Percentiles rank a stretch among this genome's conserved stretches.
Conservation (phyloP, 2,797 vertebrate species). For the Psittacula echo region DNA sequence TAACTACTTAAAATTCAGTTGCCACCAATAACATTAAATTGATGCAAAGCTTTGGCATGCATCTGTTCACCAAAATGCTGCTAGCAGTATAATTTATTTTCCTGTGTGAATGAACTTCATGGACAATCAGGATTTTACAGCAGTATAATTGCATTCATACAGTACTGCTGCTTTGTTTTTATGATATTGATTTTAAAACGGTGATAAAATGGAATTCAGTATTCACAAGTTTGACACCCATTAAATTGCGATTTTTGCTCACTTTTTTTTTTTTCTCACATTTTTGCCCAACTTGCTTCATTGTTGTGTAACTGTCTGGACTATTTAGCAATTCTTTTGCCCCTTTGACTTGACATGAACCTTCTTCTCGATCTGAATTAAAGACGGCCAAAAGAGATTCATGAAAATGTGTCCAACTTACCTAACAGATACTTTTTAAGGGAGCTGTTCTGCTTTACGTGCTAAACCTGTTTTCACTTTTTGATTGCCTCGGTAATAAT, state of each 20-base stretch:
- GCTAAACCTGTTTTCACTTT: not conserved
- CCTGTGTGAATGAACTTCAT: not conserved
- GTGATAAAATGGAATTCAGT: conserved; percentile 13
- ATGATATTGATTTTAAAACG: not conserved
- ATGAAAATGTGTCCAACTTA: not conserved
- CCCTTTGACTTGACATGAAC: not conserved
- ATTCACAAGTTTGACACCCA: not conserved
- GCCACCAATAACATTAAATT: not conserved
- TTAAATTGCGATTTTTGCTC: not conserved
- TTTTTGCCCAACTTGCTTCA: not conserved
- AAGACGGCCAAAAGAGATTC: not conserved
- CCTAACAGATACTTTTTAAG: not conserved
- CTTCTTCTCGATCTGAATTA: not conserved
- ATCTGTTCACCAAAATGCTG: not conserved
- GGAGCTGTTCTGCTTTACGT: not conserved
- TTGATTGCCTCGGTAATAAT: not conserved
- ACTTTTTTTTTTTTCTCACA: not conserved
- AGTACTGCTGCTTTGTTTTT: not conserved
- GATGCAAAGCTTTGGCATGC: not conserved
- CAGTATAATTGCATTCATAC: not conserved
- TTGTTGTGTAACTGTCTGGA: not conserved
- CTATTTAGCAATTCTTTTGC: not conserved
- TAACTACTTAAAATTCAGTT: not conserved
- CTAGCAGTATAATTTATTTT: not conserved
- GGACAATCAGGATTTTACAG: conserved; percentile 22